These are phyloP conservation scores for Copsychus sechellarum DNA, from an alignment of 2,113 vertebrate genomes.

Conservation along the genomic window DNA sequence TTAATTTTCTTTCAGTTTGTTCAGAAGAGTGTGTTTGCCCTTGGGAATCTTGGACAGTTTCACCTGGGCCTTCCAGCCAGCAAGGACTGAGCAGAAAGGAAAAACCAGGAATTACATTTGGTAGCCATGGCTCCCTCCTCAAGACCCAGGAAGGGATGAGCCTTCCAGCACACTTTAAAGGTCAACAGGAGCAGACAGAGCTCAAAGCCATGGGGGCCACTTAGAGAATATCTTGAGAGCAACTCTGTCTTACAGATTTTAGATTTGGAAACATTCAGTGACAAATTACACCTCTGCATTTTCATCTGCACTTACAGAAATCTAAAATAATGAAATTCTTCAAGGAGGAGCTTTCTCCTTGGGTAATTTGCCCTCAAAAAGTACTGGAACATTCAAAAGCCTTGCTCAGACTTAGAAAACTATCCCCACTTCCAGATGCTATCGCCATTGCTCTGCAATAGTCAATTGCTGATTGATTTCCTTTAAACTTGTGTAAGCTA, in stretches of 20 bases:
- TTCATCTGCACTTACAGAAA: neutral
- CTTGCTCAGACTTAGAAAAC: neutral
- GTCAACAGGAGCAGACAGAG: neutral
- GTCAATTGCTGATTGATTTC: constrained; percentile 52
- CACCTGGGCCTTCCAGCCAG: neutral
- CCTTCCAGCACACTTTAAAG: neutral
- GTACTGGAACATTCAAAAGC: neutral
- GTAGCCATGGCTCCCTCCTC: neutral
- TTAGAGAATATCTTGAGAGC: neutral
- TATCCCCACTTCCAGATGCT: neutral
- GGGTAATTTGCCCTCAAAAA: constrained; percentile 24
- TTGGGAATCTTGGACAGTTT: neutral
- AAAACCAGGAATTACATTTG: neutral
- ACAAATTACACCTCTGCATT: neutral
- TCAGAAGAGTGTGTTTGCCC: neutral
- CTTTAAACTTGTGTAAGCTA: constrained; percentile 27
- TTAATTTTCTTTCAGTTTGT: neutral
- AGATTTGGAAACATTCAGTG: neutral
- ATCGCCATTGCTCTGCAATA: neutral
- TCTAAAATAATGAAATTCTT: neutral
- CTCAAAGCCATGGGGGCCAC: neutral
- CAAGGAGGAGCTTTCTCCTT: neutral
- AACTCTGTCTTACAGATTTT: neutral
- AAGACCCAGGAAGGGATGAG: neutral
- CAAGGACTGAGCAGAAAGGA: neutral